Percentiles rank a stretch among this genome's conserved stretches.
These are phyloP conservation scores for Delphinapterus leucas DNA, from an alignment of 2,113 vertebrate genomes.

Conservation along the genomic window DNA sequence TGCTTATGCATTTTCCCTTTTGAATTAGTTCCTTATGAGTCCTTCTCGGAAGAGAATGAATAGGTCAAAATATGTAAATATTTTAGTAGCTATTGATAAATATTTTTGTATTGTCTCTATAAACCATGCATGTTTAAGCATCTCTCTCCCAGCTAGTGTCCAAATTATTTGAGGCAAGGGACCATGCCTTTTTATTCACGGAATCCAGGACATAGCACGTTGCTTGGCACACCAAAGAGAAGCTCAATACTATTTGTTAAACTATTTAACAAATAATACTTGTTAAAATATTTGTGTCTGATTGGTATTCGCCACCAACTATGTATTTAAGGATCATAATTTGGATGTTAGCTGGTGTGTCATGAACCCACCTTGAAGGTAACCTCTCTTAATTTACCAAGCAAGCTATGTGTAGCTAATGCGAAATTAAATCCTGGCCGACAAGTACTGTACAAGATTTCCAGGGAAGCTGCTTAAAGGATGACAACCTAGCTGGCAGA, in stretches of 20 bases:
- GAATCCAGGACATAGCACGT: too few relatives aligned
- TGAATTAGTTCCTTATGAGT: not conserved
- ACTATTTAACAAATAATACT: not conserved
- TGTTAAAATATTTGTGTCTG: not conserved
- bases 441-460: not conserved
- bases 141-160: not conserved
- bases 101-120: not conserved
- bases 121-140: not conserved
- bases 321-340: not conserved
- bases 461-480: not conserved
- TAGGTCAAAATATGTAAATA: slow-evolving; percentile 1
- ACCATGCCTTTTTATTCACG: not conserved
- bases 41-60: not conserved
- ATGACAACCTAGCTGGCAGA: not conserved
- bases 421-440: not conserved
- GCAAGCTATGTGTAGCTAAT: not conserved
- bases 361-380: not conserved
- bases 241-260: not conserved
- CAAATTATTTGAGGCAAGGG: not conserved
- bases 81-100: slow-evolving; percentile 30
- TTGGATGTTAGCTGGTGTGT: not conserved
- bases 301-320: not conserved
- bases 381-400: not conserved
- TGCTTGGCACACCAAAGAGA: not conserved
- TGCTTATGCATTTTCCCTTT: not conserved